Evolutionary conservation across 2,888 invertebrate genomes (phyloP).

Genomic region (Frankliniella fusca): DNA sequence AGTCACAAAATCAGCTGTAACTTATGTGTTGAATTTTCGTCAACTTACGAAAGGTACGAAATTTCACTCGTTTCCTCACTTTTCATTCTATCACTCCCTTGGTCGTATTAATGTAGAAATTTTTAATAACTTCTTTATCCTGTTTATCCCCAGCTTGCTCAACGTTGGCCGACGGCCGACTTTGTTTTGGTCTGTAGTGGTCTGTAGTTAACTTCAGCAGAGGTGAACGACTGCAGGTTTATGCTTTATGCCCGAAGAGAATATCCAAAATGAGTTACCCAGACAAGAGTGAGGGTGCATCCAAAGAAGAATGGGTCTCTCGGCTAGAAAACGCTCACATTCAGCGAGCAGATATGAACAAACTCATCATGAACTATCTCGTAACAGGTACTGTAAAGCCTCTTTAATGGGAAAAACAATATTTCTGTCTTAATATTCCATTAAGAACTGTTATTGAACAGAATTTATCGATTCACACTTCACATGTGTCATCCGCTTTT

Average conservation of each 20-base stretch:
- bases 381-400: conserved; percentile 69
- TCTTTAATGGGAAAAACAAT: too few relatives aligned
- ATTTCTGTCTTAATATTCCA: too few relatives aligned
- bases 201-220: neutral
- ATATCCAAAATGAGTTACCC: conserved; percentile 50
- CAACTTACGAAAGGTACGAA: too few relatives aligned
- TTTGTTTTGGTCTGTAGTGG: neutral
- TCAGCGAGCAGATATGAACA: conserved; percentile 90
- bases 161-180: neutral
- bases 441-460: too few relatives aligned
- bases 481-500: neutral
- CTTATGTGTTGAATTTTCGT: too few relatives aligned
- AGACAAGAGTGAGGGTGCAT: conserved; percentile 51
- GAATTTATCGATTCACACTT: neutral
- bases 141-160: neutral
- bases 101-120: too few relatives aligned
- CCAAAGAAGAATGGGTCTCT: conserved; percentile 70
- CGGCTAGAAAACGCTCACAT: conserved; percentile 71
- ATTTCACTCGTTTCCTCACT: too few relatives aligned
- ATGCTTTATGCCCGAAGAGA: neutral
- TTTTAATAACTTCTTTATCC: too few relatives aligned
- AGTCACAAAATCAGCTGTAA: too few relatives aligned
- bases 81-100: too few relatives aligned
- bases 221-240: neutral
- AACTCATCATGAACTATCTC: conserved; percentile 96